Evolutionary conservation across 2,113 vertebrate genomes (phyloP).

Genomic region (Cyrtonyx montezumae): DNA sequence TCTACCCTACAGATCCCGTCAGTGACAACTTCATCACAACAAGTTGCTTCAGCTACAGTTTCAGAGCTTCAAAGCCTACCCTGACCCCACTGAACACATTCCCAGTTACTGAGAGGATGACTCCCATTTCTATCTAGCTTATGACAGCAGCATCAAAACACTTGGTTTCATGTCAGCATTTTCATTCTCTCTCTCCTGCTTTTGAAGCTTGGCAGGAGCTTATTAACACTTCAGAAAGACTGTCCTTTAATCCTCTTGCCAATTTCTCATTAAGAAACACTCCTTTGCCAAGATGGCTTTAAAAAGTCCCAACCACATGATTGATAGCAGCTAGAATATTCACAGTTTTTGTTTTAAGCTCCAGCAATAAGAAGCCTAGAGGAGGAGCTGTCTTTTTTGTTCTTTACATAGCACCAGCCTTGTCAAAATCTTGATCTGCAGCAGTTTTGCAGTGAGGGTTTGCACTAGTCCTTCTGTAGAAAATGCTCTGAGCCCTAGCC

Average conservation of each 20-base stretch:
- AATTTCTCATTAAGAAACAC: constrained; percentile 37
- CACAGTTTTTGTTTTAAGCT: not conserved
- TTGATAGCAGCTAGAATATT: not conserved
- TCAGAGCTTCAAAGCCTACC: not conserved
- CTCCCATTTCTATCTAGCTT: not conserved
- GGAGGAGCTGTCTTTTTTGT: not conserved
- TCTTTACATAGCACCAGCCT: not conserved
- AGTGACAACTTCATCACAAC: not conserved
- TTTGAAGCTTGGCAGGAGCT: constrained; percentile 32
- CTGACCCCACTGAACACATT: not conserved
- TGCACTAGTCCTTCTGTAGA: not conserved
- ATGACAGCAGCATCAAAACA: not conserved
- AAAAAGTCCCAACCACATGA: constrained; percentile 1
- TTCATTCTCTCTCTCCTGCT: constrained; percentile 2
- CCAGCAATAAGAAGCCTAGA: not conserved
- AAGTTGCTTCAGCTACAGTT: fast-evolving
- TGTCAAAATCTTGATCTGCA: not conserved
- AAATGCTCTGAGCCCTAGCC: not conserved
- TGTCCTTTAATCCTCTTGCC: constrained; percentile 37
- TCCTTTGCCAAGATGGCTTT: constrained; percentile 15
- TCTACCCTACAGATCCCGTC: not conserved
- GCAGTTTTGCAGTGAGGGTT: not conserved
- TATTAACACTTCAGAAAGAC: constrained; percentile 56
- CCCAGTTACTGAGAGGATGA: not conserved
- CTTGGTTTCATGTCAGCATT: not conserved